These are phyloP conservation scores for Hyposoter didymator DNA, from an alignment of 2,888 invertebrate species.

Conservation along the genomic window DNA sequence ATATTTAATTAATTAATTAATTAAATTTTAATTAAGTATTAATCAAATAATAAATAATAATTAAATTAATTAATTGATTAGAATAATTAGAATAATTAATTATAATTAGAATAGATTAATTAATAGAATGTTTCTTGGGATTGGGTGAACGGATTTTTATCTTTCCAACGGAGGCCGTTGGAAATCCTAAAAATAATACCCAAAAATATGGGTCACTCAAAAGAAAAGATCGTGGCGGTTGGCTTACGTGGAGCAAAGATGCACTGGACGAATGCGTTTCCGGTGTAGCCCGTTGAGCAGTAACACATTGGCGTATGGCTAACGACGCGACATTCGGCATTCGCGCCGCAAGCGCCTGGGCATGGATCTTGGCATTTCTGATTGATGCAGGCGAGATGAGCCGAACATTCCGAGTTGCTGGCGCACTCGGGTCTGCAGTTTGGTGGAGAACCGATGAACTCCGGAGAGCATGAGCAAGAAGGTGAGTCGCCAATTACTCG, in stretches of 20 bases:
- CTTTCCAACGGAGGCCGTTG: slow-evolving; percentile 82
- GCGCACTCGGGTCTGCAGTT: slow-evolving; percentile 91
- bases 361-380: slow-evolving; percentile 91
- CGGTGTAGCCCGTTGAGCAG: slow-evolving; percentile 79
- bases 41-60: too few relatives aligned
- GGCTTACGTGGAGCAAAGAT: slow-evolving; percentile 75
- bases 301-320: slow-evolving; percentile 88
- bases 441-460: slow-evolving; percentile 89
- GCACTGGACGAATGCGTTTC: slow-evolving; percentile 87
- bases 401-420: slow-evolving; percentile 89
- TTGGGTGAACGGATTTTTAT: slow-evolving; percentile 85
- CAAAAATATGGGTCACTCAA: too few relatives aligned
- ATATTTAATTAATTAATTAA: too few relatives aligned
- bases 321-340: slow-evolving; percentile 90
- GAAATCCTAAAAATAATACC: background rate
- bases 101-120: too few relatives aligned
- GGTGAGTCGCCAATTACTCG: slow-evolving; percentile 87
- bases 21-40: too few relatives aligned
- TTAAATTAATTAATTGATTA: background rate
- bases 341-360: slow-evolving; percentile 88
- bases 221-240: background rate
- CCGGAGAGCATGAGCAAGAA: slow-evolving; percentile 89
- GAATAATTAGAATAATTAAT: too few relatives aligned
- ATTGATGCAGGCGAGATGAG: slow-evolving; percentile 89
- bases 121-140: slow-evolving; percentile 87